These are phyloP conservation scores for Stercorarius parasiticus DNA, from an alignment of 2,113 vertebrate species.

Conservation along the genomic window DNA sequence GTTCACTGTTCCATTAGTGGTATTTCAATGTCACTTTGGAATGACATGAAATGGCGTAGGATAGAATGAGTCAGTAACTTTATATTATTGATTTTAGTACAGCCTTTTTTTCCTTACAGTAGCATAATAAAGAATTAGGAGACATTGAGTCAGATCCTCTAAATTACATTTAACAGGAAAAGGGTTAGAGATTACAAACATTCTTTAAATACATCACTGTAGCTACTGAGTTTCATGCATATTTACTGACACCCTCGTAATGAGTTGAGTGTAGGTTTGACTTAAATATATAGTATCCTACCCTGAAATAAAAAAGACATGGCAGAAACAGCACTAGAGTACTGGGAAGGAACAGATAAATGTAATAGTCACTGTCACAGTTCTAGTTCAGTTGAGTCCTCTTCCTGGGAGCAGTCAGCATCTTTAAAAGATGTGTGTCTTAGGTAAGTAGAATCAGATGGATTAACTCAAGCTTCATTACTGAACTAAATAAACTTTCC, in stretches of 20 bases:
- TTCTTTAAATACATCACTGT: not conserved
- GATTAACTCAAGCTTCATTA: not conserved
- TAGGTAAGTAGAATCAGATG: not conserved
- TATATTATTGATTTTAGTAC: constrained; percentile 15
- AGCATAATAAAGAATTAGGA: not conserved
- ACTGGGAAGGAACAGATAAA: not conserved
- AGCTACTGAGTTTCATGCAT: not conserved
- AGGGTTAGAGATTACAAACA: not conserved
- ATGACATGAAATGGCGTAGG: not conserved
- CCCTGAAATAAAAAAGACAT: not conserved
- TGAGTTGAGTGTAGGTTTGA: not conserved
- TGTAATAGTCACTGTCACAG: not conserved
- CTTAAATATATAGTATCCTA: not conserved
- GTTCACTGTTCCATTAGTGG: not conserved
- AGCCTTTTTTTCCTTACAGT: not conserved
- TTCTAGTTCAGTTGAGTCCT: not conserved
- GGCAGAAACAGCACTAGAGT: not conserved
- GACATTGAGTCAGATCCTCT: not conserved
- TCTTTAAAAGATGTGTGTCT: not conserved
- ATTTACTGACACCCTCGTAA: not conserved
- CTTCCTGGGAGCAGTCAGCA: not conserved
- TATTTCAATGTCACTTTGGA: constrained; percentile 39
- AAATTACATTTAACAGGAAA: not conserved
- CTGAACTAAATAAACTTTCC: not conserved
- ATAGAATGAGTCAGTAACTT: not conserved